Base-by-base conservation (phyloP, 2,888 invertebrate species). In the Ennomos fuscantarius region DNA sequence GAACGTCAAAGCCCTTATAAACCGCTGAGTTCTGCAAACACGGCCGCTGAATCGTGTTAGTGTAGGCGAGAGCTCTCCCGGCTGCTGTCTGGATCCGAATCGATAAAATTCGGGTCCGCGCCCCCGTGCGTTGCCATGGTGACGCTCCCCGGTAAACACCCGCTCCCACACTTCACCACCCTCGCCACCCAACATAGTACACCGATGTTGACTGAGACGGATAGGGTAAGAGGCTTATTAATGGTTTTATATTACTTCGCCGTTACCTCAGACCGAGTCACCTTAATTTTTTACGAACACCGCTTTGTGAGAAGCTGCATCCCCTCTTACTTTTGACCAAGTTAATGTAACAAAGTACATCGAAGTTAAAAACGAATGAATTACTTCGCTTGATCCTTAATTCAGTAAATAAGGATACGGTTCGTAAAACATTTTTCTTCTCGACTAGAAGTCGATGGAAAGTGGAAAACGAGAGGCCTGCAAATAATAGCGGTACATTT, bases 181-280 rank as follows among this genome's bases (percentile, higher is more conserved):
- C 79, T 60, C 77, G 79, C 75, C 82, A 82, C 84, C 88, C 86
- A 44, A 40, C 88, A 63, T 78, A 82, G 84, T 84, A 86, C 89
- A 88, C 84, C 87, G 86, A 87, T 91, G 91, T 91, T 91, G 91
- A 91, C 91, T 91, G 87, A 90, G 91, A 92, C 88, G 91, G 87
- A 91, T 91, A 88, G 91, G 87, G 91, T 90, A 92, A 91, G 89
- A 90, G 89, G 89, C 89, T 91, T 91, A 92, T 89, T 91, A 92
- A 91, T 91, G 91, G 89, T 88, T 89, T 91, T 89, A 87, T 89
- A 86, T 89, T 87, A 82, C 86, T 83, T 78, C 76, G 72, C 74
- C 76, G 79, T 82, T 81, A 80, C 78, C 78, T 80, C 49, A 55
- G 60, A 65, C 60, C 47, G 56, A 60, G 62, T 58, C 60, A 47